phyloP scores from a whole-genome alignment of 2,797 vertebrate genomes.

The Microctenopoma stevenorrisi region DNA sequence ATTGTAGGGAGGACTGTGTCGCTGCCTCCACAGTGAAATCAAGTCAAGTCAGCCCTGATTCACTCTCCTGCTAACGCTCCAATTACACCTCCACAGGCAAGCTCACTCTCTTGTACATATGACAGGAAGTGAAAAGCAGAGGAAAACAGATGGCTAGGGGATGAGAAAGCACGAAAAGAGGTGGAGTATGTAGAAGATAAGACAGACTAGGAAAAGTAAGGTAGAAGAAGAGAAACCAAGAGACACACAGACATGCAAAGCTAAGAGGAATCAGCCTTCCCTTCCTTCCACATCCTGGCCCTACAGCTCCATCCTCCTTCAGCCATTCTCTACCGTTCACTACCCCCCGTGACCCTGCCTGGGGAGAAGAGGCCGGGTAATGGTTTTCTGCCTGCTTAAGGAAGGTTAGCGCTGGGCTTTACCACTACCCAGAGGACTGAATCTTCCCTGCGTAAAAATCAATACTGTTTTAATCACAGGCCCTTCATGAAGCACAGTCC shows the following conservation, averaged over 20 bases:
- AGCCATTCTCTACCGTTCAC: constrained; percentile 69
- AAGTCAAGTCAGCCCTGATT: constrained; percentile 63
- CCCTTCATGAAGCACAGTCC: neutral
- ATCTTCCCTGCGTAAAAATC: constrained; percentile 54
- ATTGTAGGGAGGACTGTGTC: constrained; percentile 38
- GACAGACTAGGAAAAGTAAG: constrained; percentile 15
- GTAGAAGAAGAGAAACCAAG: constrained; percentile 28
- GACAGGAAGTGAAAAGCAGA: constrained; percentile 38
- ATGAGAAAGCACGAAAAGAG: constrained; percentile 14
- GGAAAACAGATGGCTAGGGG: neutral
- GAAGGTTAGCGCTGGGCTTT: constrained; percentile 47
- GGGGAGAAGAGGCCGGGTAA: constrained; percentile 56
- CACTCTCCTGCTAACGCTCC: constrained; percentile 53
- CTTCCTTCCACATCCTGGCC: constrained; percentile 25
- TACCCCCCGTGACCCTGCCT: constrained; percentile 64
- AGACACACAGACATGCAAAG: constrained; percentile 33
- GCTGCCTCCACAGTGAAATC: constrained; percentile 44
- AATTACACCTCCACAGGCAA: constrained; percentile 59
- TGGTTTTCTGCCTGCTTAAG: constrained; percentile 72
- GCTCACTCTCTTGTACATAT: constrained; percentile 31
- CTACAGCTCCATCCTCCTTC: constrained; percentile 21
- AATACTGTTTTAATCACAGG: constrained; percentile 69
- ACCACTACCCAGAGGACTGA: constrained; percentile 36
- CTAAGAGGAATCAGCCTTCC: constrained; percentile 25
- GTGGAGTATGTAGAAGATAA: constrained; percentile 17